Percentiles rank a stretch among this genome's conserved stretches.
Evolutionary conservation across 2,113 vertebrate genomes (phyloP).

Genomic region (Takifugu flavidus): DNA sequence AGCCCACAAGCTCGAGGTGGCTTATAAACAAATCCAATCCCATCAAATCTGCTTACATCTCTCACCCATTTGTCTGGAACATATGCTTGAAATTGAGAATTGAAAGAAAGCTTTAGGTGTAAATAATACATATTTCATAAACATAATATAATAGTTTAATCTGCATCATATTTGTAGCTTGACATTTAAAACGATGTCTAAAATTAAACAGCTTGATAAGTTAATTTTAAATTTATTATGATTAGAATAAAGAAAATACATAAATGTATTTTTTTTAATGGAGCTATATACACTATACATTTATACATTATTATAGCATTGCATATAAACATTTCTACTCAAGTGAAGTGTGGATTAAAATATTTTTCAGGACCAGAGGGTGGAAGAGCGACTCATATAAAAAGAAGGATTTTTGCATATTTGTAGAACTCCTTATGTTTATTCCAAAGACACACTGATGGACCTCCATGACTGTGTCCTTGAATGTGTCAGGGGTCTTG

Average conservation of each 20-base stretch:
- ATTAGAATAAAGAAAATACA: slow-evolving; percentile 9
- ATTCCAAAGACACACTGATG: slow-evolving; percentile 24
- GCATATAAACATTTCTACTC: too few species aligned
- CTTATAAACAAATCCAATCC: slow-evolving; percentile 77
- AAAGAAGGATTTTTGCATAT: slow-evolving; percentile 21
- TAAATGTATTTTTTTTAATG: not conserved
- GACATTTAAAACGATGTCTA: not conserved
- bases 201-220: slow-evolving; percentile 10
- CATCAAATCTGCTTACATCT: slow-evolving; percentile 71
- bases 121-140: not conserved
- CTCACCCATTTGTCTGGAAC: slow-evolving; percentile 34
- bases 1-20: slow-evolving; percentile 63
- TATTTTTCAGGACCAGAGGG: slow-evolving; percentile 2
- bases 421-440: slow-evolving; percentile 8
- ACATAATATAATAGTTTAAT: not conserved
- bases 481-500: not conserved
- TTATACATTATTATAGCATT: too few species aligned
- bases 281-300: too few species aligned
- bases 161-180: not conserved
- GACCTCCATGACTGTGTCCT: slow-evolving; percentile 7
- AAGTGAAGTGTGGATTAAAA: not conserved
- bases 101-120: not conserved
- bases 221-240: slow-evolving; percentile 3
- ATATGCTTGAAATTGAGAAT: slow-evolving; percentile 24
- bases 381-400: slow-evolving; percentile 12